Percentiles rank a stretch among this genome's conserved stretches.
These are phyloP conservation scores for Microcebus jonahi DNA, from an alignment of 2,113 vertebrate species.

Conservation along the genomic window DNA sequence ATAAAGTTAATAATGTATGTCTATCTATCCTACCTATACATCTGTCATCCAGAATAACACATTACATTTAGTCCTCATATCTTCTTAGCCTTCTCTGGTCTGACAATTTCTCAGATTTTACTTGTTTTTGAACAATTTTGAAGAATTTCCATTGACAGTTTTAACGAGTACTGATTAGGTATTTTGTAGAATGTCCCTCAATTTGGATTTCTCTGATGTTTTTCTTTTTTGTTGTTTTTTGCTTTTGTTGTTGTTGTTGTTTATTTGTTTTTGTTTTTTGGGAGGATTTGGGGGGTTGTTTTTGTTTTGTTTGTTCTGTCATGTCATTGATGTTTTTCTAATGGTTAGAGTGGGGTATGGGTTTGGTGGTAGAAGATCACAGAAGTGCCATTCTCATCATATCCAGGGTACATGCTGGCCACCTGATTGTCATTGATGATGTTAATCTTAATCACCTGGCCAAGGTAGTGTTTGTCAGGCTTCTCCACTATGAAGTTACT, in stretches of 20 bases:
- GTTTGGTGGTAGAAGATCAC: not conserved
- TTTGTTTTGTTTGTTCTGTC: too few relatives aligned
- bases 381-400: not conserved
- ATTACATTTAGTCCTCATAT: not conserved
- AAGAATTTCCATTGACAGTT: not conserved
- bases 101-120: constrained; percentile 1
- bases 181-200: not conserved
- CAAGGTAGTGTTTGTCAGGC: not conserved
- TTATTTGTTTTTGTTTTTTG: too few relatives aligned
- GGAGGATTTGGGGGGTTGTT: too few relatives aligned
- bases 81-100: not conserved
- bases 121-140: not conserved
- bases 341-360: not conserved
- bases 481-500: not conserved
- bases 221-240: not conserved
- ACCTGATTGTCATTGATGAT: not conserved
- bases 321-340: not conserved
- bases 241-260: too few relatives aligned
- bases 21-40: not conserved
- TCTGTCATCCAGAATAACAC: not conserved
- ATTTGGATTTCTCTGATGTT: not conserved
- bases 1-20: not conserved
- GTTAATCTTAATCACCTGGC: not conserved
- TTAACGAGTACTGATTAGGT: not conserved
- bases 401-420: not conserved